Evolutionary conservation across 2,113 vertebrate genomes (phyloP).

Genomic region (Drymodes brunneopygia): DNA sequence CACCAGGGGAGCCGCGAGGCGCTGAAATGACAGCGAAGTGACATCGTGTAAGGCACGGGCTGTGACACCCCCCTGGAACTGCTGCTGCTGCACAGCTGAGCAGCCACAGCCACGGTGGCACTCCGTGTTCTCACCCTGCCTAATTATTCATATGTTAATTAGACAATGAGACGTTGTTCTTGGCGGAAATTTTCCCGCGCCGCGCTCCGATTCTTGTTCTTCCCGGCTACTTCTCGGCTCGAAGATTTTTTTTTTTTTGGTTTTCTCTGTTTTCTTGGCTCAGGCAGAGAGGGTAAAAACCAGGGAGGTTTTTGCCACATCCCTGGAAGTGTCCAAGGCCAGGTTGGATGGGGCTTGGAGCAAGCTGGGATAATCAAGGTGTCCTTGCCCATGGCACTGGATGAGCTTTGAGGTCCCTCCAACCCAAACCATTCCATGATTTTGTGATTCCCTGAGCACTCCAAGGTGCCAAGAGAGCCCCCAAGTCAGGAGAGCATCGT

Average conservation of each 20-base stretch:
- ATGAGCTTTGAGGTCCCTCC: neutral
- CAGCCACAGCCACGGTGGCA: neutral
- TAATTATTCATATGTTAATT: constrained; percentile 57
- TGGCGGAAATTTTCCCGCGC: fast-evolving
- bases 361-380: neutral
- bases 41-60: neutral
- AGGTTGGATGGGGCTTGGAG: neutral
- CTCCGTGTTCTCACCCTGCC: neutral
- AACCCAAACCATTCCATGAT: neutral
- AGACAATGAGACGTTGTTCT: neutral
- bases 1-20: neutral
- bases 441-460: neutral
- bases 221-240: neutral
- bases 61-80: neutral
- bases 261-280: fast-evolving
- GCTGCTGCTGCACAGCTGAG: neutral
- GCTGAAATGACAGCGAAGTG: neutral
- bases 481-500: fast-evolving
- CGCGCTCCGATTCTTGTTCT: neutral
- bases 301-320: neutral
- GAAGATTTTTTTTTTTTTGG: neutral
- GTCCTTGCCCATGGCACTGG: neutral
- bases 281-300: too few relatives aligned
- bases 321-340: neutral
- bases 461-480: fast-evolving